Evolutionary conservation across 2,888 invertebrate species (phyloP).

Genomic region (Parelbella ahira): DNA sequence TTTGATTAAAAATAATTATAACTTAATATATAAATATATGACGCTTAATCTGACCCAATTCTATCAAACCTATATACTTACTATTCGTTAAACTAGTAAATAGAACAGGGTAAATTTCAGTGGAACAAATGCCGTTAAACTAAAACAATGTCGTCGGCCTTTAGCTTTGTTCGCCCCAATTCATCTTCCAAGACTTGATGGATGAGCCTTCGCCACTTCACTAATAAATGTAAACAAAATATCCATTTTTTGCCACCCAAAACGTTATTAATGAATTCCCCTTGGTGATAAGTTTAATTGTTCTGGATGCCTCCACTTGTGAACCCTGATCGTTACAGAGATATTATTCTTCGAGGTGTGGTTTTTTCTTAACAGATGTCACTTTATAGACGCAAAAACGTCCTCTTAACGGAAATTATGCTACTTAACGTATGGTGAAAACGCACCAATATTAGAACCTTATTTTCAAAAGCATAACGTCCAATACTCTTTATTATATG

Average conservation of each 20-base stretch:
- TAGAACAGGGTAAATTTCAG: conserved; percentile 18
- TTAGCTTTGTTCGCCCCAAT: conserved; percentile 47
- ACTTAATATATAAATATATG: too few relatives aligned
- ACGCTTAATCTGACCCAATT: too few relatives aligned
- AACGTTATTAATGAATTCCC: conserved; percentile 64
- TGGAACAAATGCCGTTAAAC: conserved; percentile 43
- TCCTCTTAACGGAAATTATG: conserved; percentile 29
- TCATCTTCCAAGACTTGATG: conserved; percentile 67
- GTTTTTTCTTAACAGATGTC: conserved; percentile 46
- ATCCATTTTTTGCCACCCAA: conserved; percentile 57
- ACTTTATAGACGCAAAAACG: conserved; percentile 43
- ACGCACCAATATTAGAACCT: not conserved
- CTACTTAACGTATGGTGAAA: conserved; percentile 8
- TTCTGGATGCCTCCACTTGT: conserved; percentile 52
- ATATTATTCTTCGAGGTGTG: conserved; percentile 39
- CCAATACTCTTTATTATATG: conserved; percentile 10
- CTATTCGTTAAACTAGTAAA: too few relatives aligned
- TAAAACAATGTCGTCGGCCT: conserved; percentile 36
- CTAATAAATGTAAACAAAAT: conserved; percentile 79
- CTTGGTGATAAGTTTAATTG: conserved; percentile 68
- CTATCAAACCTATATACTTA: too few relatives aligned
- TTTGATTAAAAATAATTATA: too few relatives aligned
- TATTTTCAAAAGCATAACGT: not conserved
- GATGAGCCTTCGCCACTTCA: conserved; percentile 67
- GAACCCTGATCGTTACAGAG: conserved; percentile 50